Percentiles rank a stretch among this genome's conserved stretches.
phyloP scores from a whole-genome alignment of 1,140 invertebrate species.

The Tyrophagus putrescentiae region DNA sequence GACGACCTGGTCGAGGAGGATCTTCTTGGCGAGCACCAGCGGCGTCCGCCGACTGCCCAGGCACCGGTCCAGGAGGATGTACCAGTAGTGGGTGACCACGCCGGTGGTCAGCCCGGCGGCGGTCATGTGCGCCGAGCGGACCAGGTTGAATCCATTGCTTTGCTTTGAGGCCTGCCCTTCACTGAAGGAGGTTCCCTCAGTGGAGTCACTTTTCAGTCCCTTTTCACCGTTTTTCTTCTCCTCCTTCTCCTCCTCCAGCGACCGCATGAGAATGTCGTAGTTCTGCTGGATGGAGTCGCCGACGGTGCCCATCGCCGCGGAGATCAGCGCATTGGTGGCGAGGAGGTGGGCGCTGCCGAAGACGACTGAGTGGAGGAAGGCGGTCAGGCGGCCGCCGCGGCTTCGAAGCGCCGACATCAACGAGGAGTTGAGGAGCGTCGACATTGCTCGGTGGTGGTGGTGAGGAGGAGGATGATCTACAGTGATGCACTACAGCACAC shows the following conservation, averaged over 20 bases:
- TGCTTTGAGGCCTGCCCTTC: background rate
- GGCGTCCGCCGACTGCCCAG: constrained; percentile 48
- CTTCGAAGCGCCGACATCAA: background rate
- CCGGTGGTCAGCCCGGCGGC: constrained; percentile 61
- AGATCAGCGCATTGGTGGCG: constrained; percentile 69
- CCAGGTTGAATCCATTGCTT: constrained; percentile 25
- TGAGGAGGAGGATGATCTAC: too few species aligned
- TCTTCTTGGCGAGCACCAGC: constrained; percentile 59
- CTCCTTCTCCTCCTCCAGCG: background rate
- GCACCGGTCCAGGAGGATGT: constrained; percentile 50
- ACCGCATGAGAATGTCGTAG: constrained; percentile 49
- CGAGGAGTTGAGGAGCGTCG: too few species aligned
- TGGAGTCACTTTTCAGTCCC: background rate
- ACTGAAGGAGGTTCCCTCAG: too few species aligned
- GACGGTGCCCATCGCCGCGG: constrained; percentile 51
- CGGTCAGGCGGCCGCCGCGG: background rate
- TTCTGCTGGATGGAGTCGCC: constrained; percentile 71
- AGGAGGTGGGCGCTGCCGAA: constrained; percentile 43
- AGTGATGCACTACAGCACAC: too few species aligned
- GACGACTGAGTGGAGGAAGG: constrained; percentile 21
- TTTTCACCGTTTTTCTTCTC: too few species aligned
- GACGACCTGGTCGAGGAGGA: constrained; percentile 68
- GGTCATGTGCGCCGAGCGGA: constrained; percentile 59
- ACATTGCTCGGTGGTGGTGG: too few species aligned
- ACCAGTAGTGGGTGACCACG: constrained; percentile 38